Evolutionary conservation across 2,113 vertebrate genomes (phyloP), one percentile per base, ranked within the genome.

Genomic region (Poeciliopsis prolifica): DNA sequence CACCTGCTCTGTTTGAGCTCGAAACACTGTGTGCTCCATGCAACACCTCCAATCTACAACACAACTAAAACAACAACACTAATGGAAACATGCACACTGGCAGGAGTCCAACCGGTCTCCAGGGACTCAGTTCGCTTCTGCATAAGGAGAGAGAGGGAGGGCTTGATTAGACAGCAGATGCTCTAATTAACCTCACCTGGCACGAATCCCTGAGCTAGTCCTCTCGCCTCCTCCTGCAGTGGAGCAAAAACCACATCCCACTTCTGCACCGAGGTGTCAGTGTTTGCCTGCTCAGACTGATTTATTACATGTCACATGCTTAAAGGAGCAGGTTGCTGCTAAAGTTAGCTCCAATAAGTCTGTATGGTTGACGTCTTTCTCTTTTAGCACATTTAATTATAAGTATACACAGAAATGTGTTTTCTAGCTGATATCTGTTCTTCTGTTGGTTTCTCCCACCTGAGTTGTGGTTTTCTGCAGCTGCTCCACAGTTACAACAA

Each of bases 121-220:
- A 40, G 54, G 67, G 67, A 1, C 26, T 69, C 67, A 5, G 29
- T 54, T 17, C 33, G 12, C 51, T 28, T 61, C 69, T 61, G 69
- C 33, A 61, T 60, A 70, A 15, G 22, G 61, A 29, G 54, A 37
- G 31, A 24, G 19, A 68, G 40, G 1, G 40, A 8, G 29, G 24
- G 30, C 44, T 35, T 70, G 69, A 61, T 70, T 70, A 70, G 51
- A 26, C 68, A 60, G 51, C 54, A 37, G 69, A 61, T 70, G 19
- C 54, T 19, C 33, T 37, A 24, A 70, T 60, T 70, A 60, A 19
- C 69, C 69, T 70, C 54, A 70, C 69, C 54, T 61, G 54, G 31
- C 31, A 11, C 69, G 35, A 61, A 31, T 33, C 44, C 67, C 65
- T 8, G 65, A 22, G 31, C 35, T 15, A 67, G 26, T 28, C 44